Conservation (phyloP, 2,888 invertebrate species). For the Apamea sordens region DNA sequence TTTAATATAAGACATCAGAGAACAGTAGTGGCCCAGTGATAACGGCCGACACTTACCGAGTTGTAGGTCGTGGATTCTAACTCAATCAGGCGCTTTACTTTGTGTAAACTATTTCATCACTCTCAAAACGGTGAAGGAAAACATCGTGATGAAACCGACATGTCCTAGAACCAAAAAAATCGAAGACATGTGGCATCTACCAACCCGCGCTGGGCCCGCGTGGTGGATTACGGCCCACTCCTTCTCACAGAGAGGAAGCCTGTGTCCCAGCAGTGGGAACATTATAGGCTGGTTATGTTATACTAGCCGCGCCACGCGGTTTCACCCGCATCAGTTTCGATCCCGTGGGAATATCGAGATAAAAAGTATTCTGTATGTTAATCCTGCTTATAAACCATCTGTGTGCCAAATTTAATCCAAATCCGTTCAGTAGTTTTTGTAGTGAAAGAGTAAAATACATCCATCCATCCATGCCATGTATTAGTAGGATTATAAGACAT, state of each 20-base stretch:
- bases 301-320: too few relatives aligned
- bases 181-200: neutral
- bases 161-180: neutral
- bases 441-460: too few relatives aligned
- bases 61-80: neutral
- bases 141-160: neutral
- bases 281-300: neutral
- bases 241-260: neutral
- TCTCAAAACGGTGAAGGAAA: neutral
- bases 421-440: too few relatives aligned
- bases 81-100: neutral
- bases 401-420: too few relatives aligned
- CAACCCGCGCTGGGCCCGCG: neutral
- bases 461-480: too few relatives aligned
- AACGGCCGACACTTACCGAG: neutral
- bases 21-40: neutral
- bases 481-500: neutral
- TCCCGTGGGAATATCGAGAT: too few relatives aligned
- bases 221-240: too few relatives aligned
- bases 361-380: too few relatives aligned
- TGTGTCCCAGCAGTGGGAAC: neutral
- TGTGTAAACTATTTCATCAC: neutral
- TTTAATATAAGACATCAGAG: neutral
- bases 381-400: too few relatives aligned
- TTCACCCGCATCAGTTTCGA: too few relatives aligned